phyloP scores from a whole-genome alignment of 2,797 vertebrate species.

The Picus viridis region DNA sequence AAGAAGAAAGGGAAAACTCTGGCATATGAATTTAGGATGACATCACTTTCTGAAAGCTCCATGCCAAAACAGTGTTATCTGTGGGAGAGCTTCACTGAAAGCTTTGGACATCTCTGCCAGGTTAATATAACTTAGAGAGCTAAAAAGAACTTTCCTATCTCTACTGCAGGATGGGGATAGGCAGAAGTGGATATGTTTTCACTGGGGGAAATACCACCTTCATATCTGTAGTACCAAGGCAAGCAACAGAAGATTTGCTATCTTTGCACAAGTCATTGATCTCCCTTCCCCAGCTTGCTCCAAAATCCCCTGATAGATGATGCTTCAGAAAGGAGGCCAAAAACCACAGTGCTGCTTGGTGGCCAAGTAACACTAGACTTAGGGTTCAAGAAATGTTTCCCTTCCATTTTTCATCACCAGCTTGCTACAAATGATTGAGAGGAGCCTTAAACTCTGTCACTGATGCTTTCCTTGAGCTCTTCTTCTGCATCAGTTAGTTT shows the following conservation, averaged over 20 bases:
- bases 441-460: neutral
- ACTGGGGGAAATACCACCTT: neutral
- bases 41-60: neutral
- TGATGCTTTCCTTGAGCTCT: neutral
- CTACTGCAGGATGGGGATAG: neutral
- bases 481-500: neutral
- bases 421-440: neutral
- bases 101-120: neutral
- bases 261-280: neutral
- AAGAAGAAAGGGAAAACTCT: slow-evolving; percentile 60
- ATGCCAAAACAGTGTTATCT: slow-evolving; percentile 39
- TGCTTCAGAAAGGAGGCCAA: neutral
- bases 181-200: neutral
- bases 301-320: neutral
- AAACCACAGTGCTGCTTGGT: neutral
- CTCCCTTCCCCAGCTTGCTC: neutral
- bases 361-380: neutral
- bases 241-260: neutral
- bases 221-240: neutral
- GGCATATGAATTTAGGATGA: slow-evolving; percentile 10
- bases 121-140: neutral
- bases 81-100: slow-evolving; percentile 2
- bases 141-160: neutral
- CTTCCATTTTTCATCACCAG: neutral
- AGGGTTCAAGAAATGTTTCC: neutral